Evolutionary conservation across 2,888 invertebrate species (phyloP), one percentile per base, ranked within the genome.

Genomic region (Druceiella hillmani): DNA sequence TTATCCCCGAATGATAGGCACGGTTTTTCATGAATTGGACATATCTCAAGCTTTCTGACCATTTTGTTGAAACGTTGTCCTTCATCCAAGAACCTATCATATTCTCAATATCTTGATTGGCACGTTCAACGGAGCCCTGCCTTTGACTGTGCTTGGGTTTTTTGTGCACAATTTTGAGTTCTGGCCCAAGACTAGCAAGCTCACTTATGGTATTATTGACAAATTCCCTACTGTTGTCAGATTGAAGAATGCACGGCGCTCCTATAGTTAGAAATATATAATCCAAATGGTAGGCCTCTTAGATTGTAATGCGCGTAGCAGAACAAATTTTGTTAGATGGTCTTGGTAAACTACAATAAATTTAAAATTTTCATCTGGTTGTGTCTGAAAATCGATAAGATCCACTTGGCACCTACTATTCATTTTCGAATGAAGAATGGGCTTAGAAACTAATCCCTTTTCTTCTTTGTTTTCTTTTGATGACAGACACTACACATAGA

Each of bases 21-120:
- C 47, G 41, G 40, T 59, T 61, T 49, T 61, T 60, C 52, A 51
- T 53, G 35, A 57, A 49, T 45, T 58, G 57, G 20, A 59, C 49
- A 47, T 55, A 59, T 20, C 41, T 28, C 26, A 58, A 36, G n/a
- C 58, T 59, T 41, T 57, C 50, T 26, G 50, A 51, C 61, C 59
- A 62, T 34, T 54, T 53, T 15, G 27, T 51, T 9, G 46, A 50
- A 14, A 52, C 38, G 28, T 56, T 55, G 33, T 51, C 49, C 24
- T 45, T 41, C 51, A 61, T 45, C 61, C 58, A 61, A 2, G 55
- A 31, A 15, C 30, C 25, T 22, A 53, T 15, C 50, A 57, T 58
- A 34, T 57, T 57, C 40, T 55, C 50, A 15, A 57, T 44, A 39
- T 54, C 55, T 44, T 54, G 53, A 36, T 57, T 55, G 6, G 50